Evolutionary conservation across 2,888 invertebrate species (phyloP), one percentile per base, ranked within the genome.

Genomic region (Fragum whitleyi): DNA sequence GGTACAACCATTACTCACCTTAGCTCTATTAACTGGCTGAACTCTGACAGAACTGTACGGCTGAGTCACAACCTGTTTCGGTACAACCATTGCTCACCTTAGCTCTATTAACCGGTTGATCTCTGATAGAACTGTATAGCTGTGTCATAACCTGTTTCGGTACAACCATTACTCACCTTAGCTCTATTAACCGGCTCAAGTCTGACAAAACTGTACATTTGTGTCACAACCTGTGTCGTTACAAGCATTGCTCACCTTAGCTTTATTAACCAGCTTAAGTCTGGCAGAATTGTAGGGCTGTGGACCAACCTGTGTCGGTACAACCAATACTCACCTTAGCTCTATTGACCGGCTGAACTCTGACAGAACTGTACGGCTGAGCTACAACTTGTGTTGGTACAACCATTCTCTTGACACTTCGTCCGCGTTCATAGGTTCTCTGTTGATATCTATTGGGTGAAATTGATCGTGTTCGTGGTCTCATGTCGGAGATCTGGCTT

Each of bases 371-470:
- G 61, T 29, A 61, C 6, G n/a, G 29, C 32, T 61, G 47, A 16
- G 7, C n/a, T 28, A 55, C n/a, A 23, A 72, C 36, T 28, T 77
- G 65, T 23, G 39, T 19, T 21, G 65, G 69, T 29, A 77, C 74
- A 28, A 71, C 16, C 5, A 47, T 69, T 51, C 74, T 51, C 39
- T 73, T 72, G 11, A 28, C 36, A 3, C 77, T 74, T 3, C 81
- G 73, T 11, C 81, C 81, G 23, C 81, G 76, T 65, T 81, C 81
- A 29, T 28, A 73, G n/a, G 53, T 28, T 0, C 69, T 39, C 23
- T 65, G 77, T 19, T 47, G 61, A n/a, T 55, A 68, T 14, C 80
- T 65, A 2, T 62, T 57, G 19, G 81, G 81, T 26, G 76, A 81
- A 0, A 74, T 65, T 7, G 77, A 77, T 23, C 81, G 39, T 21